Evolutionary conservation across 2,113 vertebrate species (phyloP).

Genomic region (Maccullochella peelii): DNA sequence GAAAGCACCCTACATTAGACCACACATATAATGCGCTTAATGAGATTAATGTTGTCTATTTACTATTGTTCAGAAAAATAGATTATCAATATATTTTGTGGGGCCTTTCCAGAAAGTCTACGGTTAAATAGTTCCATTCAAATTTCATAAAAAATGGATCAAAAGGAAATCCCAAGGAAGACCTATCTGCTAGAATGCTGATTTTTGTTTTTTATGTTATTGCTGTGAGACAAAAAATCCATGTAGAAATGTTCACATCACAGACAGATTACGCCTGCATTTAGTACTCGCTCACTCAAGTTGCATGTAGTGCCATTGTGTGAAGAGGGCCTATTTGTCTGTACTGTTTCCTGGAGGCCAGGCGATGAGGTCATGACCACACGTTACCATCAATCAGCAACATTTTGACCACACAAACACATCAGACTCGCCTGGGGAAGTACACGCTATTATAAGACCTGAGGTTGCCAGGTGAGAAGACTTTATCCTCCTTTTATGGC

Average conservation of each 20-base stretch:
- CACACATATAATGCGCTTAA: neutral
- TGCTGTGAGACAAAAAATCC: neutral
- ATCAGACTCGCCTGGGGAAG: neutral
- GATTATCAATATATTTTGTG: neutral
- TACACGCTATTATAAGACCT: slow-evolving; percentile 1
- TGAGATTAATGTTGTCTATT: neutral
- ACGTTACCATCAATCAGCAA: slow-evolving; percentile 31
- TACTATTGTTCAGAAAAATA: neutral
- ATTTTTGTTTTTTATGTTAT: neutral
- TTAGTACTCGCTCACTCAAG: neutral
- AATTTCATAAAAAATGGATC: neutral
- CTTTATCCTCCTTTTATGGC: slow-evolving; percentile 37
- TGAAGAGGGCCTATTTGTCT: neutral
- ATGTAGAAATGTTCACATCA: neutral
- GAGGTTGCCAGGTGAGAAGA: slow-evolving; percentile 45
- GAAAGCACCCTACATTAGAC: neutral
- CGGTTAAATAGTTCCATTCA: neutral
- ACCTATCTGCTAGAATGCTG: neutral
- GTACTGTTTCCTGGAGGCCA: slow-evolving; percentile 19
- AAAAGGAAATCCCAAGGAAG: neutral
- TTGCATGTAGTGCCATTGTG: neutral
- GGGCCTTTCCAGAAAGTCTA: neutral
- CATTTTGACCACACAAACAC: slow-evolving; percentile 28
- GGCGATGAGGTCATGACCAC: slow-evolving; percentile 58
- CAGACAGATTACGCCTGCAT: neutral